Evolutionary conservation across 2,888 invertebrate species (phyloP), one percentile per base, ranked within the genome.

Genomic region (Omphaloscelis lunosa): DNA sequence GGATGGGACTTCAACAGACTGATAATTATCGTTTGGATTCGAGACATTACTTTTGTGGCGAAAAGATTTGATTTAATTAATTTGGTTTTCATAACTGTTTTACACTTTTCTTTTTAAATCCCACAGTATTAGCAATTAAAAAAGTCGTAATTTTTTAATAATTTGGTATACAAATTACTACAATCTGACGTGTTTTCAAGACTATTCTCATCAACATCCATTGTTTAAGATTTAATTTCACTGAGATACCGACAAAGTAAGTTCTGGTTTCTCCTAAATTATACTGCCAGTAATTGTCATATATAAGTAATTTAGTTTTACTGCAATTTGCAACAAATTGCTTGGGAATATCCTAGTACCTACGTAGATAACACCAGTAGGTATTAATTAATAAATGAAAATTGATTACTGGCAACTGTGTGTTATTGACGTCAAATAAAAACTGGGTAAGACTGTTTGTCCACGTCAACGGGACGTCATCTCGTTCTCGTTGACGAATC

Each of bases 161-260:
- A 0, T 27, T 27, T 9, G 15, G 34, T 41, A 34, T 39, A n/a
- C 39, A 58, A 66, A 29, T 9, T 39, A n/a, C 23, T 29, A 29
- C 29, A 59, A 5, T 20, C 11, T 27, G 23, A 51, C 15, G 41
- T 29, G 9, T 45, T 15, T 56, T 65, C 20, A 61, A 53, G 45
- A 3, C 27, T 29, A 12, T 45, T 75, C 69, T 23, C 65, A 69
- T 65, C 17, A 59, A 29, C 4, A n/a, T 0, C 65, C 17, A 81
- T 75, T 81, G 69, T 80, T 34, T 67, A 59, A 20, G n/a, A 20
- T 45, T 58, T 58, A 48, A 81, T 80, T 65, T 81, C 29, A 41
- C 29, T 27, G 9, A 45, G 0, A 48, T 20, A 66, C 48, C 20
- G 23, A 79, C 29, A 56, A 61, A 77, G 34, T 76, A n/a, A 53